Evolutionary conservation across 2,888 invertebrate genomes (phyloP).

Genomic region (Microplitis deprimator): DNA sequence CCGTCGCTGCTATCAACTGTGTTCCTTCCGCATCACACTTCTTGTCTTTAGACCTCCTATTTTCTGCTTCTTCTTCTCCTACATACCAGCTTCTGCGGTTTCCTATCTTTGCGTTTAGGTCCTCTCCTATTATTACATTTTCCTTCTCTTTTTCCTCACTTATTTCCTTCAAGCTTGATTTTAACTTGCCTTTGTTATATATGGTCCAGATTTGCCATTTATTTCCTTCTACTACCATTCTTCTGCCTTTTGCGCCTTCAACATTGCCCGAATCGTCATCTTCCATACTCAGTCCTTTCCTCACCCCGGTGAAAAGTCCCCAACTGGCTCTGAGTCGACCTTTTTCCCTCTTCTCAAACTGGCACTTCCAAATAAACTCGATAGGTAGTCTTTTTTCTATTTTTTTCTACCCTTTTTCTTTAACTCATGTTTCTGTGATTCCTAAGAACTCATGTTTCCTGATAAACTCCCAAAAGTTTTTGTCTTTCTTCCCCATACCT

Average conservation of each 20-base stretch:
- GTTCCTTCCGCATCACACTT: constrained; percentile 36
- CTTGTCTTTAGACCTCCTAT: constrained; percentile 40
- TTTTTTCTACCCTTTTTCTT: constrained; percentile 22
- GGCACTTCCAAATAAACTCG: constrained; percentile 26
- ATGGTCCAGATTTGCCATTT: constrained; percentile 21
- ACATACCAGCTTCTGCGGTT: neutral
- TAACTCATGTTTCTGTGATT: constrained; percentile 34
- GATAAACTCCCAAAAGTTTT: constrained; percentile 24
- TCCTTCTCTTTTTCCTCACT: neutral
- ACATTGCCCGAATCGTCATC: neutral
- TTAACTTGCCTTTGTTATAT: constrained; percentile 31
- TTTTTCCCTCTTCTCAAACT: constrained; percentile 21
- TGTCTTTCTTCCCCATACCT: constrained; percentile 11
- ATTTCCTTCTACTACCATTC: neutral
- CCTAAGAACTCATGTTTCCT: constrained; percentile 14
- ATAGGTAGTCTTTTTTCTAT: constrained; percentile 4
- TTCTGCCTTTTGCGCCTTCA: too few species aligned
- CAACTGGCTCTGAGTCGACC: constrained; percentile 31
- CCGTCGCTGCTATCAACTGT: constrained; percentile 11
- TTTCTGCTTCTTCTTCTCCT: neutral
- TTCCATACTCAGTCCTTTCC: neutral
- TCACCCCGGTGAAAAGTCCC: constrained; percentile 29
- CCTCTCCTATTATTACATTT: constrained; percentile 33
- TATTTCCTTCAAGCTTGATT: constrained; percentile 2
- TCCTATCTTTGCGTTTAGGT: constrained; percentile 40